Base-by-base conservation (phyloP, 2,113 vertebrate genomes). In the Recurvirostra avosetta region DNA sequence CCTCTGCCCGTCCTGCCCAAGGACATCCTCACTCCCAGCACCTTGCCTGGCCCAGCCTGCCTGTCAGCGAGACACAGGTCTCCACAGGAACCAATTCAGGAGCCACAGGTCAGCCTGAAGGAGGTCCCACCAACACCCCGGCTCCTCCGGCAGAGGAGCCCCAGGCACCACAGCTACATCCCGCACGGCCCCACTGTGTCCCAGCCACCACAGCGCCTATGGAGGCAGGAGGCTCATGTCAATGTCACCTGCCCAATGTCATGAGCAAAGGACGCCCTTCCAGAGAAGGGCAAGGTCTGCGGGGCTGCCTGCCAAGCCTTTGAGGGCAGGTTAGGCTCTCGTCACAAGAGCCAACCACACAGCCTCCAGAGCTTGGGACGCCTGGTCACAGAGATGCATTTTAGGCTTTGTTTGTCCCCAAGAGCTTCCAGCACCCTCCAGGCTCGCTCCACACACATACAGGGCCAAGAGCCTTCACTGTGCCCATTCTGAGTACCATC, bases 141-240 rank as follows among this genome's bases (percentile, higher is more conserved):
- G 47, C 41, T 63, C 40, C 84, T 67, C 67, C 2, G 2, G 55
- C 63, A 90, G 52, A 38, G 38, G 38, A 94, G 49, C 17, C 43
- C 30, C 41, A 53, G 47, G 30, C 12, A 71, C 63, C 59, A 29
- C 29, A 56, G 29, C 30, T 43, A 32, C 2, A 7, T 32, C 20
- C 41, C 45, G 61, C 55, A 86, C 0, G 0, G 14, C 12, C 32
- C 18, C 0, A 0, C 49, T 59, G 27, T 49, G 49, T 14, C 43
- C 20, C 59, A 65, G 79, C 26, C 68, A 84, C 41, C 21, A 30
- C 43, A 40, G 20, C 0, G 3, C 21, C 40, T 18, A n/a, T 8
- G 32, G 65, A 36, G 38, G 25, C 43, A 78, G 16, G 4, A 88
- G 22, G 36, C 15, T 91, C 8, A 12, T 22, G 61, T 34, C 8